Percentiles rank a stretch among this genome's conserved stretches.
phyloP scores from a whole-genome alignment of 2,113 vertebrate genomes.

The Archilochus colubris region DNA sequence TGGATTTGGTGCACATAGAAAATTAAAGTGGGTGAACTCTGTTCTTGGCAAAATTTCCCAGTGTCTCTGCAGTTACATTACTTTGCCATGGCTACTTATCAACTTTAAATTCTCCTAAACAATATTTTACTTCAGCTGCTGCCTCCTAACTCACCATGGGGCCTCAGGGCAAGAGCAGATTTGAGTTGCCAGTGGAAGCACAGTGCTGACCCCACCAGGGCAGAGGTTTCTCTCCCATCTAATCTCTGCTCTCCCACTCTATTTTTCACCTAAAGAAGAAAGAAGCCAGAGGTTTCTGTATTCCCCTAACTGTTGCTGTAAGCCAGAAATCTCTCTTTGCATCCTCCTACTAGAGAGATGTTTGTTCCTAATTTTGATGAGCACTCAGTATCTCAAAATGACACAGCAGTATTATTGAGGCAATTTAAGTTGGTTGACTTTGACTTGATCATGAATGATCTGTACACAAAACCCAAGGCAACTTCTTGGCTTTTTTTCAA shows the following conservation, averaged over 20 bases:
- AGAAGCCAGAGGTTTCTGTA: not conserved
- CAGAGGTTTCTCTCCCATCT: not conserved
- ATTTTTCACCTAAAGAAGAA: not conserved
- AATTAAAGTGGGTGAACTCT: not conserved
- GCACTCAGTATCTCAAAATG: not conserved
- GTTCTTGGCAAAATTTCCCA: not conserved
- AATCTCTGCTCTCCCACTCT: accelerated
- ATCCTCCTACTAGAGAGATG: not conserved
- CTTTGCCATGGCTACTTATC: not conserved
- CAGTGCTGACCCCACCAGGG: accelerated
- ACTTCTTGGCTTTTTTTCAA: not conserved
- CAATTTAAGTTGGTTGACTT: not conserved
- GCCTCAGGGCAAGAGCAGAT: accelerated
- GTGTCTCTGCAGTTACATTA: not conserved
- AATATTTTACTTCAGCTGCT: not conserved
- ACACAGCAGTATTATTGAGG: not conserved
- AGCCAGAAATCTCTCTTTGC: not conserved
- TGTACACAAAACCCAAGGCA: not conserved
- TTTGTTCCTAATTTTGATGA: not conserved
- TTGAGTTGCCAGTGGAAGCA: not conserved
- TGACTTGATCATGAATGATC: not conserved
- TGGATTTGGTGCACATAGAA: not conserved
- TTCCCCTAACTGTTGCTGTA: not conserved
- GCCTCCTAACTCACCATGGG: accelerated
- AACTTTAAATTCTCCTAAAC: not conserved